Evolutionary conservation across 2,113 vertebrate genomes (phyloP), one percentile per base, ranked within the genome.

Genomic region (Lepisosteus oculatus): DNA sequence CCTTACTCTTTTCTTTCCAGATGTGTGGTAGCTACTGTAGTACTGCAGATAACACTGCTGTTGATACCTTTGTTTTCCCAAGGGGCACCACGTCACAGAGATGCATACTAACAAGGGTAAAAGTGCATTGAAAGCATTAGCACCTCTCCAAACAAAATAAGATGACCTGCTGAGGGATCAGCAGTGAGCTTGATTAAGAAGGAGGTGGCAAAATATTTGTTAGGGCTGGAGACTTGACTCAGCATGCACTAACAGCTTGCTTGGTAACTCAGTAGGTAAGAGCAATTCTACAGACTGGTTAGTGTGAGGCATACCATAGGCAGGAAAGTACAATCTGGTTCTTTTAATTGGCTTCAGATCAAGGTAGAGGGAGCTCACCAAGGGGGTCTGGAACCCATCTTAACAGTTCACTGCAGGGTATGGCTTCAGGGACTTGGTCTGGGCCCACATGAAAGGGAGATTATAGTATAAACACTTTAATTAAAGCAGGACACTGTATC

Each of bases 151-250:
- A 74, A 72, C 67, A 85, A 85, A 68, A 61, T 76, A 11, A 76
- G 81, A 67, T 65, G 68, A 29, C 76, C 81, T 90, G 84, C 84
- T 86, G 88, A 75, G 91, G 76, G 78, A 81, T 83, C 78, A 76
- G 82, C 80, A 76, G 76, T 77, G 78, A 76, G 79, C 8, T 69
- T 71, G 71, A 77, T 87, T 80, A 70, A 71, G 69, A 81, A 66
- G 63, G 76, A 74, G 82, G 77, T 70, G 68, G 83, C 74, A 81
- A 91, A 88, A 91, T 91, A 88, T 89, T 90, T 92, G 79, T 78
- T 74, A 43, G 68, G 76, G 59, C 54, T 67, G 74, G 81, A 81
- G 65, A 51, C 74, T 75, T 42, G 56, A 15, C 59, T 81, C 79
- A 81, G 76, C 68, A 74, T 67, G 74, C 69, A 67, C 61, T 78